Evolutionary conservation across 2,797 vertebrate species (phyloP).

Genomic region (Eutrigla gurnardus): DNA sequence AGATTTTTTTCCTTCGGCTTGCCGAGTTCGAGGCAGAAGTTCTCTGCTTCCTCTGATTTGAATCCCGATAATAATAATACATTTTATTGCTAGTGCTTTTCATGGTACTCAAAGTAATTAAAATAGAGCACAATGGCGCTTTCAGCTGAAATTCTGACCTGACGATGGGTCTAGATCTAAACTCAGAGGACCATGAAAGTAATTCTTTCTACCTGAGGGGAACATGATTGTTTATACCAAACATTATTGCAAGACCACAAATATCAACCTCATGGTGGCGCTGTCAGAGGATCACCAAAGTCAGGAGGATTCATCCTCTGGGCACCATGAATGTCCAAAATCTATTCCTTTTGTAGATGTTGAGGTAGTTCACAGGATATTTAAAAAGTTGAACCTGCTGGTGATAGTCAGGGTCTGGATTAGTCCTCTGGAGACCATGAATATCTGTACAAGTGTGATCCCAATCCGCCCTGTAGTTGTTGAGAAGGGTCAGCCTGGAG

Average conservation of each 20-base stretch:
- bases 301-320: background rate
- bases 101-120: too few relatives aligned
- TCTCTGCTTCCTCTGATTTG: conserved; percentile 18
- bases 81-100: too few relatives aligned
- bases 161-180: background rate
- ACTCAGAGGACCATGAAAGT: background rate
- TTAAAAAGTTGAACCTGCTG: too few relatives aligned
- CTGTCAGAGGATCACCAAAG: background rate
- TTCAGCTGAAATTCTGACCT: background rate
- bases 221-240: background rate
- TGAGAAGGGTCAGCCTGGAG: too few relatives aligned
- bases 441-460: too few relatives aligned
- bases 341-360: background rate
- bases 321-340: background rate
- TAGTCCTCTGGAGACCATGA: too few relatives aligned
- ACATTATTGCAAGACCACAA: background rate
- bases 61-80: conserved; percentile 6
- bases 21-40: background rate
- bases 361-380: background rate
- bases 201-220: background rate
- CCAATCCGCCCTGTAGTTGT: too few relatives aligned
- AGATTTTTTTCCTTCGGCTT: conserved; percentile 40
- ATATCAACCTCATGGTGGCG: background rate
- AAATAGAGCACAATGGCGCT: background rate
- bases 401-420: too few relatives aligned